Base-by-base conservation (phyloP, 2,888 invertebrate genomes). In the Drosophila neonasuta region DNA sequence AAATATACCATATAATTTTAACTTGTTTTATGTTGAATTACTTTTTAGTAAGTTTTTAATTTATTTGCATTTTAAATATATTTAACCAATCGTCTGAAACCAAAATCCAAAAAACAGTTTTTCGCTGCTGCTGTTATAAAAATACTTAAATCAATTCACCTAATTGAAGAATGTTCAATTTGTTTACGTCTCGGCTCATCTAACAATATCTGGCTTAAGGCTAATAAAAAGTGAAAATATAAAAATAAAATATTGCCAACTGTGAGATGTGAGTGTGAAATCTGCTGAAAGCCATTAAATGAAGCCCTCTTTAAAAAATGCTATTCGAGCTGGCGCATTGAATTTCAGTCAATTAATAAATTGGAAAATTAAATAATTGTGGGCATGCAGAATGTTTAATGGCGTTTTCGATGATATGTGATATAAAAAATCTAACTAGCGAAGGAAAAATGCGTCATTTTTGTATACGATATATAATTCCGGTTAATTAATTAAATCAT, bases 271-370 rank as follows among this genome's bases (percentile, higher is more conserved):
- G 49, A 52, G n/a, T 32, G 10, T 10, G 44, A 36, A 56, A 29
- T 4, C n/a, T 13, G 29, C 13, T 36, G 15, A 56, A 50, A 52
- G 45, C 59, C 36, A 36, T 60, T 54, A 48, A 49, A 55, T 8
- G 8, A 30, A 32, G 13, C 11, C 11, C 17, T 30, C 17, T n/a
- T 29, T 17, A 11, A 51, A 67, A 52, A 55, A 39, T 32, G 5
- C 67, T 41, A 29, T 42, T 48, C 3, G 29, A 46, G 56, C 44
- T 36, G 39, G 8, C 45, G 49, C 39, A 56, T 65, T 66, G 62
- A 65, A 68, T 82, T 85, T 65, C 52, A 74, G 60, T 56, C 67
- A 72, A 72, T 85, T 79, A 79, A 85, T 71, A 74, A 70, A 66
- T 56, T 59, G 59, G 59, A 29, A 70, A 77, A 79, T 77, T 62